Conservation (phyloP, 1,140 invertebrate genomes). For the Papilio polytes region DNA sequence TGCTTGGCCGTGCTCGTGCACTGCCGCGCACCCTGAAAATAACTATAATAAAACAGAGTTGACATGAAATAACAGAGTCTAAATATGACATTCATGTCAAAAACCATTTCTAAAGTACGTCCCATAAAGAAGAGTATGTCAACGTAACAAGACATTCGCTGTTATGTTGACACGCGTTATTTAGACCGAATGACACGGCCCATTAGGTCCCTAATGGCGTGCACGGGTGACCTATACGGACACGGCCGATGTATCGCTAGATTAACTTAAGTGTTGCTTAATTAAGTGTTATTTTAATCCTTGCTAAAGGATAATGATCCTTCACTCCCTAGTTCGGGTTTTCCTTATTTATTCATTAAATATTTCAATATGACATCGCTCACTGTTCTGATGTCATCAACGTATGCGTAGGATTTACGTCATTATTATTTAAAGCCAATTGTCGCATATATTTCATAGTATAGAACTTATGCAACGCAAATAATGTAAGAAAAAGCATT, state of each 20-base stretch:
- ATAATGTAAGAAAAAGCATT: background rate
- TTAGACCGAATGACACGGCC: conserved; percentile 29
- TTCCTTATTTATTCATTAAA: background rate
- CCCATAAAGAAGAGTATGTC: too few relatives aligned
- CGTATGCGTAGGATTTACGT: too few relatives aligned
- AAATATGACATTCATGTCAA: too few relatives aligned
- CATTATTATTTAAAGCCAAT: too few relatives aligned
- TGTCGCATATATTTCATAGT: too few relatives aligned
- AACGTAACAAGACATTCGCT: background rate
- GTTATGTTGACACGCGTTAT: conserved; percentile 31
- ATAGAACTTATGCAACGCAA: background rate
- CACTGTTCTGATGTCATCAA: background rate
- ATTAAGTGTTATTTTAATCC: conserved; percentile 31
- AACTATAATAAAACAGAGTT: too few relatives aligned
- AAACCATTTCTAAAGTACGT: too few relatives aligned
- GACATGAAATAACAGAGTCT: too few relatives aligned
- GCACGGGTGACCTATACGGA: conserved; percentile 22
- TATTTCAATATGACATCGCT: background rate
- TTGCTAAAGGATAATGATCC: background rate
- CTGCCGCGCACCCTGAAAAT: too few relatives aligned
- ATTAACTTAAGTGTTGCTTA: conserved; percentile 33
- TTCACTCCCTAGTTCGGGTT: background rate
- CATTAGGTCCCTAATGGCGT: conserved; percentile 34
- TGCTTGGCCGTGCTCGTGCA: too few relatives aligned
- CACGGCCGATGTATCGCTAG: conserved; percentile 27